These are phyloP conservation scores for Rambutsinella grinnellia DNA, from an alignment of 2,888 invertebrate genomes.

Conservation along the genomic window DNA sequence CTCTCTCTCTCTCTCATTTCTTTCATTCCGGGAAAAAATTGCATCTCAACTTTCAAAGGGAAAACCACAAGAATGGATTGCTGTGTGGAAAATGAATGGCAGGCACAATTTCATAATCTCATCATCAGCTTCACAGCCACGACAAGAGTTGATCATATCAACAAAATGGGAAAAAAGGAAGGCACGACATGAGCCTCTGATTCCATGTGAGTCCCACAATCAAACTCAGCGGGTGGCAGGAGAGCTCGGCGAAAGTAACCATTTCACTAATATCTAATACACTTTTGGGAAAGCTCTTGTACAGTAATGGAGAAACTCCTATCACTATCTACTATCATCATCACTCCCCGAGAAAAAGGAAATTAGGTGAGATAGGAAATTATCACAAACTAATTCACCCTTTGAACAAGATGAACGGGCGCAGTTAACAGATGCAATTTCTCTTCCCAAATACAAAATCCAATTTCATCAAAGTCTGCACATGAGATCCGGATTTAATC, in stretches of 20 bases:
- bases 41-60: not conserved
- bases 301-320: not conserved
- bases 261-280: not conserved
- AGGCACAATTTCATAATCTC: constrained; percentile 14
- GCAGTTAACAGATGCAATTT: not conserved
- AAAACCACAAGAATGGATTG: constrained; percentile 16
- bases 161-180: not conserved
- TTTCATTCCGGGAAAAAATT: not conserved
- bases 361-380: constrained; percentile 37
- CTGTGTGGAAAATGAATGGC: not conserved
- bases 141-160: not conserved
- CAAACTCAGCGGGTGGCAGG: constrained; percentile 21
- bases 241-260: not conserved
- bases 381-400: constrained; percentile 1
- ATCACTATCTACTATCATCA: not conserved
- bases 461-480: no score
- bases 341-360: constrained; percentile 4
- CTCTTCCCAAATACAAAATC: no score
- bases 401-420: not conserved
- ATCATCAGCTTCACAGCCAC: constrained; percentile 18
- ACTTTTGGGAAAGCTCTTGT: not conserved
- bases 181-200: not conserved
- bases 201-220: constrained; percentile 6
- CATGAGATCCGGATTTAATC: no score
- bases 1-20: constrained; percentile 1